phyloP scores from a whole-genome alignment of 2,113 vertebrate species.

The Planiliza haematocheilus region DNA sequence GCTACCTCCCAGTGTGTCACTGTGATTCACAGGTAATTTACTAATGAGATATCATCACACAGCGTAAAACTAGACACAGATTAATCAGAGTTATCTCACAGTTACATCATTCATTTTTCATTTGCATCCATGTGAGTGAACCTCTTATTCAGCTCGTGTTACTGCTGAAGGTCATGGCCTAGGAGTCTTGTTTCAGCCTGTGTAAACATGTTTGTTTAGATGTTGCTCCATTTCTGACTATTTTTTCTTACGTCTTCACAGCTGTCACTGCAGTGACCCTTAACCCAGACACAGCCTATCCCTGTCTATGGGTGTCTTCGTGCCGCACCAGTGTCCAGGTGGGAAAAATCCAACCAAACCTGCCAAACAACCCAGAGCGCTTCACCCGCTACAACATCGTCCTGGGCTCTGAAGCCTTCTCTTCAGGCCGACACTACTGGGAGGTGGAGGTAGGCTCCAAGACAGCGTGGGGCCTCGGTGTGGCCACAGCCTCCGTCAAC shows the following conservation, averaged over 20 bases:
- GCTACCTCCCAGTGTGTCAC: background rate
- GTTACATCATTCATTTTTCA: conserved; percentile 58
- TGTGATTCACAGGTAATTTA: background rate
- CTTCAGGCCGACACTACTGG: conserved; percentile 86
- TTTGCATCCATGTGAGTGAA: conserved; percentile 43
- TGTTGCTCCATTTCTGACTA: background rate
- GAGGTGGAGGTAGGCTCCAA: conserved; percentile 89
- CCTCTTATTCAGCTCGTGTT: conserved; percentile 51
- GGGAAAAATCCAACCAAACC: conserved; percentile 70
- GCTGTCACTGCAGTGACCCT: conserved; percentile 78
- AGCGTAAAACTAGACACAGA: conserved; percentile 5
- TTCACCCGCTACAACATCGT: conserved; percentile 89
- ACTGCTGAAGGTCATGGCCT: conserved; percentile 48
- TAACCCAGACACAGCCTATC: conserved; percentile 87
- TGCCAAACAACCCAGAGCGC: conserved; percentile 81
- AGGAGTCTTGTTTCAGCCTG: conserved; percentile 16
- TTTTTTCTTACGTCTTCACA: conserved; percentile 27
- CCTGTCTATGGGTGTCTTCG: conserved; percentile 84
- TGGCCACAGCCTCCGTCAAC: conserved; percentile 84
- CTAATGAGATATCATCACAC: background rate
- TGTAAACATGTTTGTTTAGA: conserved; percentile 1
- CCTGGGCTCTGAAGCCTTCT: conserved; percentile 78
- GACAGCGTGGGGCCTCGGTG: conserved; percentile 89
- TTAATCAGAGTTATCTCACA: conserved; percentile 25
- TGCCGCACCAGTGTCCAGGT: conserved; percentile 85